Conservation (phyloP, 2,113 vertebrate genomes). For the Apteryx owenii region DNA sequence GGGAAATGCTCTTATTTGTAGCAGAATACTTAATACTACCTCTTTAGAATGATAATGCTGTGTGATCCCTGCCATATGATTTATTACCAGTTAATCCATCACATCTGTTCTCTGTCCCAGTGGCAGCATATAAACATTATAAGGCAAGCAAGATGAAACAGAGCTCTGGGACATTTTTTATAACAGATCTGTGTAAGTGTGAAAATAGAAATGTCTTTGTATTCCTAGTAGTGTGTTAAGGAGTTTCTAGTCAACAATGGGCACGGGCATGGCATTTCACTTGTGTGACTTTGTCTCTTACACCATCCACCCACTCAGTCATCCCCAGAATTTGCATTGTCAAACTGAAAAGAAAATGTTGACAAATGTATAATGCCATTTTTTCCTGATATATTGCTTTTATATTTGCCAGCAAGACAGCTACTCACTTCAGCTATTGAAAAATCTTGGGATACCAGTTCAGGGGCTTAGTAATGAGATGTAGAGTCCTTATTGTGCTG, state of each 20-base stretch:
- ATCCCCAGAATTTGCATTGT: slow-evolving; percentile 23
- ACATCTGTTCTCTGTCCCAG: slow-evolving; percentile 66
- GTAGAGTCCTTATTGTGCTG: background rate
- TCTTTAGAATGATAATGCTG: slow-evolving; percentile 39
- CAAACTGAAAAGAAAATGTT: slow-evolving; percentile 37
- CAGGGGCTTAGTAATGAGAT: background rate
- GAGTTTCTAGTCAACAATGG: slow-evolving; percentile 52
- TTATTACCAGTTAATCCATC: slow-evolving; percentile 69
- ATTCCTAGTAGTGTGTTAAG: slow-evolving; percentile 49
- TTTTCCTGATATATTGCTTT: slow-evolving; percentile 6
- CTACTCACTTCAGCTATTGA: background rate
- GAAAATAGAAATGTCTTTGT: slow-evolving; percentile 41
- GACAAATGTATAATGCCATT: slow-evolving; percentile 26
- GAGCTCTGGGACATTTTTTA: slow-evolving; percentile 62
- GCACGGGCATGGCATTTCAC: slow-evolving; percentile 55
- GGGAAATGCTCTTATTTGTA: background rate
- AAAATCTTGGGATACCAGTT: background rate
- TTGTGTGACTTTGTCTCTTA: background rate
- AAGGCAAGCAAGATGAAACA: slow-evolving; percentile 59
- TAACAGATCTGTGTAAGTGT: slow-evolving; percentile 56
- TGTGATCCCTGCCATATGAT: slow-evolving; percentile 53
- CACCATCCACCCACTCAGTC: background rate
- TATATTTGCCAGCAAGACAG: slow-evolving; percentile 8
- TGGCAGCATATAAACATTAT: slow-evolving; percentile 64
- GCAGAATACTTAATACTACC: background rate